Percentiles rank a stretch among this genome's conserved stretches.
Conservation (phyloP, 2,797 vertebrate genomes). For the Cryptoprocta ferox region DNA sequence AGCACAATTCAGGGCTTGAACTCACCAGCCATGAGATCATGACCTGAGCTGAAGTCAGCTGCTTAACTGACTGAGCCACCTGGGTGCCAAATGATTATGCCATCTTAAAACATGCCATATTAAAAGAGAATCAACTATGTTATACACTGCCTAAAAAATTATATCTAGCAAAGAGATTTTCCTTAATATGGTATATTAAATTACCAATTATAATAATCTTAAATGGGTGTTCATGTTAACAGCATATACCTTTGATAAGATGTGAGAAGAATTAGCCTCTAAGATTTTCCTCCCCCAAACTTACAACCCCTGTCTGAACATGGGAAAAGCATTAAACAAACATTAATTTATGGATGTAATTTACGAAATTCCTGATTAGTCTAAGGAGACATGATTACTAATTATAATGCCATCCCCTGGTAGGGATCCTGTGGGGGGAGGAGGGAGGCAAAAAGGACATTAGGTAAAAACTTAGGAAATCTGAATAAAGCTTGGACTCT, state of each 20-base stretch:
- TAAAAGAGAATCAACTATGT: conserved; percentile 23
- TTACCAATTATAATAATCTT: not conserved
- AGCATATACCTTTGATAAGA: not conserved
- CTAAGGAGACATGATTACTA: not conserved
- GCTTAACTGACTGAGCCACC: no score
- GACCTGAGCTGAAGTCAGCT: no score
- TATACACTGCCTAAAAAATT: not conserved
- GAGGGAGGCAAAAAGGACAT: not conserved
- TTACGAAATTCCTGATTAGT: not conserved
- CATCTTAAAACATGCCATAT: not conserved
- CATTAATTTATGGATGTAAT: not conserved
- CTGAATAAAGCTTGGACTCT: not conserved
- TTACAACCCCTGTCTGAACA: not conserved
- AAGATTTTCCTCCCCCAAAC: not conserved
- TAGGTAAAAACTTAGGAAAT: not conserved
- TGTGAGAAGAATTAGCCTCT: not conserved
- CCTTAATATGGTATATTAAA: not conserved
- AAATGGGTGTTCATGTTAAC: not conserved
- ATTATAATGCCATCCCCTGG: not conserved
- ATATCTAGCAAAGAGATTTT: not conserved
- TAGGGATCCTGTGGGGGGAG: not conserved
- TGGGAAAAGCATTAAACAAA: not conserved
- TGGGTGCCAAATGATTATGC: not conserved
- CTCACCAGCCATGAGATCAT: no score
- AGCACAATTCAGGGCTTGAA: no score